Conservation (phyloP, 2,888 invertebrate species). For the Clitarchus hookeri region DNA sequence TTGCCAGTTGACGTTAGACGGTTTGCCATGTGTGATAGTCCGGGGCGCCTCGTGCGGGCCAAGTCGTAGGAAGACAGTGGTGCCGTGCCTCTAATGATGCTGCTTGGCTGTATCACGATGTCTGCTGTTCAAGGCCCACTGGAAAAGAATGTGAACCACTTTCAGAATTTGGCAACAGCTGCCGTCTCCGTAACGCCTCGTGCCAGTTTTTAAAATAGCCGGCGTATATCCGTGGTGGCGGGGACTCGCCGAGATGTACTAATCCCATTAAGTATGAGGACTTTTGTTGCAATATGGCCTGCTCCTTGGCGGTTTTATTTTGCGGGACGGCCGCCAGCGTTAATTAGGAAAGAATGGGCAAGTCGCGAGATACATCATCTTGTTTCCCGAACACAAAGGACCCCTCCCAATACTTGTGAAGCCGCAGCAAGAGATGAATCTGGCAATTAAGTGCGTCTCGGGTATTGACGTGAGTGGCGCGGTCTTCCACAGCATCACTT, state of each 20-base stretch:
- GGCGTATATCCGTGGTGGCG: background rate
- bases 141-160: slow-evolving; percentile 23
- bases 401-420: background rate
- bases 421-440: background rate
- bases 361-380: background rate
- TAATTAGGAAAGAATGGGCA: background rate
- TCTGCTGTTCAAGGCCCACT: slow-evolving; percentile 22
- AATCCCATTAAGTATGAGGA: background rate
- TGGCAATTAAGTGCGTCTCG: background rate
- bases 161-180: slow-evolving; percentile 19
- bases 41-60: background rate
- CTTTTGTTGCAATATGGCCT: background rate
- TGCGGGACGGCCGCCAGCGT: background rate
- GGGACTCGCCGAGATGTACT: background rate
- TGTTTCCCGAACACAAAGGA: background rate
- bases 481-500: background rate
- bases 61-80: background rate
- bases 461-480: background rate
- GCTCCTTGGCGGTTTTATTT: slow-evolving; percentile 1
- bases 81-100: background rate
- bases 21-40: background rate
- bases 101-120: slow-evolving; percentile 14
- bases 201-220: slow-evolving; percentile 25
- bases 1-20: no score
- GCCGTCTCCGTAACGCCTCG: slow-evolving; percentile 15